A percentile compares a stretch with the other conserved stretches of the same genome.
Evolutionary conservation across 1,140 invertebrate species (phyloP).

Genomic region (Solenopsis fugax): DNA sequence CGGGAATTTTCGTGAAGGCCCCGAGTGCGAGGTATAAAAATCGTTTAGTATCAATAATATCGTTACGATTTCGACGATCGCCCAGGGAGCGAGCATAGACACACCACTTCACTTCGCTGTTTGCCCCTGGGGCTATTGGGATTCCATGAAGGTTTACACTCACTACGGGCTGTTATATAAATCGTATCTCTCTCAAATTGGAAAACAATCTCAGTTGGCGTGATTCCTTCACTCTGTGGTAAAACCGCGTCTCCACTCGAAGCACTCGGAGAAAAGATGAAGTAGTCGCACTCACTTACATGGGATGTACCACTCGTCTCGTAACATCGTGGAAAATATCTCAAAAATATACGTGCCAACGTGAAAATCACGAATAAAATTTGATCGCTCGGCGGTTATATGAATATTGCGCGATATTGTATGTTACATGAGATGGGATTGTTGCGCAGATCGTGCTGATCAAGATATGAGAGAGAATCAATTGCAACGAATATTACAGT

Average conservation of each 20-base stretch:
- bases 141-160: conserved; percentile 66
- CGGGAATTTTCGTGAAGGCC: background rate
- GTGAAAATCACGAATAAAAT: conserved; percentile 37
- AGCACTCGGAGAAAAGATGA: conserved; percentile 45
- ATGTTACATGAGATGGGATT: conserved; percentile 8
- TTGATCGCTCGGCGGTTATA: conserved; percentile 49
- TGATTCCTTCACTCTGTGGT: conserved; percentile 42
- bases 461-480: conserved; percentile 13
- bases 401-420: conserved; percentile 28
- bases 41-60: conserved; percentile 60
- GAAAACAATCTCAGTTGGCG: conserved; percentile 68
- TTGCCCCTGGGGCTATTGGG: conserved; percentile 46
- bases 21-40: conserved; percentile 33
- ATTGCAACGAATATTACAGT: conserved; percentile 9
- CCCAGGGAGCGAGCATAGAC: conserved; percentile 22
- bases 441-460: conserved; percentile 4
- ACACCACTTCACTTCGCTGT: conserved; percentile 41
- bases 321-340: conserved; percentile 57
- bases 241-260: conserved; percentile 31
- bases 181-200: conserved; percentile 67
- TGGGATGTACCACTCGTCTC: background rate
- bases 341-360: conserved; percentile 35
- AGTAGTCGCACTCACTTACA: conserved; percentile 35
- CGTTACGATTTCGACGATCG: conserved; percentile 37
- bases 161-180: conserved; percentile 64